A percentile compares a stretch with the other conserved stretches of the same genome.
Evolutionary conservation across 1,140 invertebrate species (phyloP).

Genomic region (Oreohelix idahoensis): DNA sequence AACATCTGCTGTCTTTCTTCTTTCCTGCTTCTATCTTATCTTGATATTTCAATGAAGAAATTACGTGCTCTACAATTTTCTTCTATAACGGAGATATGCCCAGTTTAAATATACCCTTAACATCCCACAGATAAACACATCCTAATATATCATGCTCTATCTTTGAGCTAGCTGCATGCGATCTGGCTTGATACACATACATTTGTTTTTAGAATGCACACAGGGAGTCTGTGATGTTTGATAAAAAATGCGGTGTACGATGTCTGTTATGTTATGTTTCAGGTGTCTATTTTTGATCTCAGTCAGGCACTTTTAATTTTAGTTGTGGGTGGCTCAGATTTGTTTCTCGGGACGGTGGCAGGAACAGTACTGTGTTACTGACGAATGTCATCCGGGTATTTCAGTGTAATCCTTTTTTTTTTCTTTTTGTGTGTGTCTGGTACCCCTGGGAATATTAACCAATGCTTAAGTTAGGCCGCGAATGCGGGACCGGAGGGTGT

Average conservation of each 20-base stretch:
- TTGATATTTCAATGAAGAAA: constrained; percentile 10
- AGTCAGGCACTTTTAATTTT: neutral
- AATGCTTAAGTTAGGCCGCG: too few relatives aligned
- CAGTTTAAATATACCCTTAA: neutral
- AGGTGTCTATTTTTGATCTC: neutral
- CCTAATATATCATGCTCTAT: constrained; percentile 14
- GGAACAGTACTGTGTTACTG: neutral
- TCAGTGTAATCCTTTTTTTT: too few relatives aligned
- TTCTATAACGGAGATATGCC: neutral
- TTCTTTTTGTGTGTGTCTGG: too few relatives aligned
- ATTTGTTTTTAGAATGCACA: neutral
- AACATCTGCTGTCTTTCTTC: neutral
- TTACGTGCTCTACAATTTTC: neutral
- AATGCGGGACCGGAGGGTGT: too few relatives aligned
- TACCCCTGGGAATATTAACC: too few relatives aligned
- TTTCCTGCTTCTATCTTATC: neutral
- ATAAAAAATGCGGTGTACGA: neutral
- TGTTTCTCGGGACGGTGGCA: too few relatives aligned
- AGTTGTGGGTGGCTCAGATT: neutral
- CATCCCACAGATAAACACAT: neutral
- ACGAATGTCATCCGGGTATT: neutral
- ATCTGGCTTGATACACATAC: neutral
- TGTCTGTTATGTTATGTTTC: neutral
- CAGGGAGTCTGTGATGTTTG: neutral
- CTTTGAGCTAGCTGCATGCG: neutral